Base-by-base conservation (phyloP, 2,113 vertebrate species). In the Lathamus discolor region DNA sequence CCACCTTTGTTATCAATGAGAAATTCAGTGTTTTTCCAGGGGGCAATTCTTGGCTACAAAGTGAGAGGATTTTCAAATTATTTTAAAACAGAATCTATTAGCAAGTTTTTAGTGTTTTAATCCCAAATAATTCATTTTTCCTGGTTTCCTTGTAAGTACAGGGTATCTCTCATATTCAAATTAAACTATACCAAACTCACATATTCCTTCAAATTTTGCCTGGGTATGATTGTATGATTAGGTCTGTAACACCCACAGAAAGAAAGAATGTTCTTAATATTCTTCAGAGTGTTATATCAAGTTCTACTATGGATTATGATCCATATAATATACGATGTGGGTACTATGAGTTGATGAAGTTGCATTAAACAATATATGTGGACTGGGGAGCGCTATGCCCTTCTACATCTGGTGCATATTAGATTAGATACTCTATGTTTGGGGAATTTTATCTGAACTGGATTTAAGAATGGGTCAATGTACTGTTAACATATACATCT, bases 341-440 rank as follows among this genome's bases (percentile, higher is more conserved):
- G 27, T 51, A n/a, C 31, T 83, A 24, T 22, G 61, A 82, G 43
- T n/a, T 85, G 67, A 74, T 64, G 83, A 91, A 88, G 55, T 33
- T 88, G 37, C 23, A 27, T 68, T 82, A 93, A 72, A 17, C 10
- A 18, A 2, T 48, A n/a, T 19, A 24, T 66, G 54, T 64, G 54
- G 25, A 93, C 33, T 76, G 22, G 24, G 8, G 17, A 86, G 28
- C 19, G 18, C 44, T 52, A 22, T 68, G 67, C 55, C 55, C 31
- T 92, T 90, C 63, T 75, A 70, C 88, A 90, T 91, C 83, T 90
- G 66, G 46, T 94, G 13, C 31, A 8, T 72, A 92, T 93, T 95
- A 84, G 7, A 22, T 77, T 79, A 89, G 62, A 69, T 82, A n/a
- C 5, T 41, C 49, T 48, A 20, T 84, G 67, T 87, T 67, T 63